phyloP scores from a whole-genome alignment of 2,888 invertebrate genomes.

The Eucera pruinosa region DNA sequence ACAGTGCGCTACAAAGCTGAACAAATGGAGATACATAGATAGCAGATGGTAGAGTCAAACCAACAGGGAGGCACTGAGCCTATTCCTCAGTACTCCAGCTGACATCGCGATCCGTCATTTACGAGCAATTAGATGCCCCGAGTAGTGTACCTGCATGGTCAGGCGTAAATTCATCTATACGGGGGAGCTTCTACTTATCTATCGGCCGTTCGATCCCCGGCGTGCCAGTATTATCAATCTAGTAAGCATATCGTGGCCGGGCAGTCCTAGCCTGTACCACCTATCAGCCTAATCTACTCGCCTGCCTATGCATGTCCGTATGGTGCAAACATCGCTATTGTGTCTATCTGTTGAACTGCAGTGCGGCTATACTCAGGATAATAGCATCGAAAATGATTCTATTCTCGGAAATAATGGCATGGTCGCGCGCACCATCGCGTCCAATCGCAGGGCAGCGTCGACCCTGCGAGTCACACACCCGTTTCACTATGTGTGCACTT shows the following conservation, averaged over 20 bases:
- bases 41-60: no score
- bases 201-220: constrained; percentile 63
- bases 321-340: constrained; percentile 76
- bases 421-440: constrained; percentile 24
- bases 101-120: constrained; percentile 72
- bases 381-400: constrained; percentile 77
- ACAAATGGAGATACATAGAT: no score
- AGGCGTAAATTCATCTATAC: constrained; percentile 58
- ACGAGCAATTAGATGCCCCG: constrained; percentile 71
- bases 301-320: constrained; percentile 67
- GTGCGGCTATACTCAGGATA: constrained; percentile 71
- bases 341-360: constrained; percentile 76
- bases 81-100: constrained; percentile 35
- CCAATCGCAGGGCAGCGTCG: neutral
- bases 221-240: constrained; percentile 76
- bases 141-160: constrained; percentile 23
- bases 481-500: neutral
- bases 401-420: constrained; percentile 73
- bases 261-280: constrained; percentile 71
- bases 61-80: constrained; percentile 14
- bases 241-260: constrained; percentile 76
- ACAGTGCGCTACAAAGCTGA: no score
- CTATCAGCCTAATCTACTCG: constrained; percentile 77
- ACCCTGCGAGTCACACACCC: neutral
- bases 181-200: constrained; percentile 71